Evolutionary conservation across 2,888 invertebrate genomes (phyloP), one percentile per base, ranked within the genome.

Genomic region (Rambutsinella grinnellia): DNA sequence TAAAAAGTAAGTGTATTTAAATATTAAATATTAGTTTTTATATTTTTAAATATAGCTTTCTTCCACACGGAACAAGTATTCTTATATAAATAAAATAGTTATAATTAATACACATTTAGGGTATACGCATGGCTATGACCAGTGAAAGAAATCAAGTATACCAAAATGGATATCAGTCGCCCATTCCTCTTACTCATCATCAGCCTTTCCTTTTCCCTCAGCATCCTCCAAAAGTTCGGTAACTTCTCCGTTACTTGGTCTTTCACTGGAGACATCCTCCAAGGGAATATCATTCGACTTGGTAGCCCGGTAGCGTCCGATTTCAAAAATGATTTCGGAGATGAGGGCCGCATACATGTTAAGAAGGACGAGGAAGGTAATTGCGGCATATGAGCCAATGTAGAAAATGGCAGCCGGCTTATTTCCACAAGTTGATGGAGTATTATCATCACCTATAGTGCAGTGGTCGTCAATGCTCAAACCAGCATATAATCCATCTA

Each of bases 331-430:
- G 63, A 68, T 61, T 65, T 74, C 58, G 26, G 68, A 61, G 27
- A 74, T 67, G 24, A 74, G 60, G 2, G 61, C 63, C 3, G 72
- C 36, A 21, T 78, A 78, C 68, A 74, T 65, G 46, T 78, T 69
- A 24, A 78, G 51, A n/a, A 78, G 51, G 19, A 74, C 60, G 15
- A 74, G 26, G 24, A 78, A 78, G 6, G 72, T 74, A n/a, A 66
- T 15, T 13, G 53, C 28, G 10, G 57, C 21, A 24, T 77, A 77
- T 15, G 54, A 46, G 0, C 71, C 65, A 24, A 77, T 27, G 26
- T 67, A 77, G 0, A 57, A 13, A 15, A 65, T n/a, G n/a, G 72
- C 78, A 5, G 57, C 15, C 17, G 53, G 17, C 46, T 24, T 65
- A 28, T 53, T 28, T 1, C 69, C 69, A 24, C 69, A 68, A 6